phyloP scores from a whole-genome alignment of 92 coral and sea anemone genomes.

The Epizoanthus stellaris region DNA sequence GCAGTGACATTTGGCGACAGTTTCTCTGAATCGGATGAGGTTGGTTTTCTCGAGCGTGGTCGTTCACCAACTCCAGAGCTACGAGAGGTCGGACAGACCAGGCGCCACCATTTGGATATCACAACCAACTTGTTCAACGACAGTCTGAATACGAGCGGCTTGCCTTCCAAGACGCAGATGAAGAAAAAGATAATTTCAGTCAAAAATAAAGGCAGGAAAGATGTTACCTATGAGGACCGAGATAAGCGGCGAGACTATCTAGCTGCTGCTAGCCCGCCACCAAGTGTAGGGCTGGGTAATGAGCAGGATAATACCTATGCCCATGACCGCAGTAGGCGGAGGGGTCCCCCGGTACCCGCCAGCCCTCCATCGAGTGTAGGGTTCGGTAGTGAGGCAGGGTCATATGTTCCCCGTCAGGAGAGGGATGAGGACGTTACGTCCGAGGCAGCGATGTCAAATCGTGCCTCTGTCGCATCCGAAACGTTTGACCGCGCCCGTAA shows the following conservation, averaged over 20 bases:
- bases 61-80: constrained; percentile 98
- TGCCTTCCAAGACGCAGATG: constrained; percentile 46
- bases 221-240: not conserved
- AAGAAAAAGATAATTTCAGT: constrained; percentile 38
- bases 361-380: constrained; percentile 35
- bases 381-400: constrained; percentile 40
- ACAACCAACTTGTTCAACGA: constrained; percentile 85
- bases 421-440: constrained; percentile 87
- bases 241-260: constrained; percentile 1
- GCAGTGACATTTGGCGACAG: constrained; percentile 54
- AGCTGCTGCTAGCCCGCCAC: constrained; percentile 48
- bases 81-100: constrained; percentile 78
- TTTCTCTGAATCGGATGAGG: constrained; percentile 53
- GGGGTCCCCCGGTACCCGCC: constrained; percentile 17
- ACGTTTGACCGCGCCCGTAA: constrained; percentile 83
- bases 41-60: constrained; percentile 85
- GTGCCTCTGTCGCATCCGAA: constrained; percentile 83
- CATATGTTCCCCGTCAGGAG: constrained; percentile 36
- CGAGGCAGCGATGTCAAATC: constrained; percentile 84
- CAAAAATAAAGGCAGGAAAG: constrained; percentile 23
- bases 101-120: constrained; percentile 94
- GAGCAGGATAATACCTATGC: constrained; percentile 60
- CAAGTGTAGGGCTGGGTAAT: constrained; percentile 46
- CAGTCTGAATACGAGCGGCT: constrained; percentile 64
- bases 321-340: constrained; percentile 7